Evolutionary conservation across 1,140 invertebrate genomes (phyloP), one percentile per base, ranked within the genome.

Genomic region (Nasonia vitripennis): DNA sequence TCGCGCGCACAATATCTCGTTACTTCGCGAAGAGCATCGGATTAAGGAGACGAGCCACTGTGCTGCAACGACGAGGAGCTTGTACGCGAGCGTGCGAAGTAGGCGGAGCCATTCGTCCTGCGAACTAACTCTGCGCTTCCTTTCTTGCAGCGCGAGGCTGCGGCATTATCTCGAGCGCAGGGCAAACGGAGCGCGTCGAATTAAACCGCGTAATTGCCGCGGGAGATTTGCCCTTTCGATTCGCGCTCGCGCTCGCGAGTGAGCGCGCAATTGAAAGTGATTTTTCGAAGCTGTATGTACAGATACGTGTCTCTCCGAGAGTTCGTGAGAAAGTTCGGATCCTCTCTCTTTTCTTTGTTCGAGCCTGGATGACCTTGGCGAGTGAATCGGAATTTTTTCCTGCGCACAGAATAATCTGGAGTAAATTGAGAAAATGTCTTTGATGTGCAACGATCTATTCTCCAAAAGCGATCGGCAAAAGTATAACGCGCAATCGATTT

Each of bases 121-220:
- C 78, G 67, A 81, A 11, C 81, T 62, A 74, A 73, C 37, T 80
- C 27, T 23, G 5, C 14, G n/a, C 79, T 73, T 51, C 68, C 37
- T 48, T 48, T 62, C 45, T 55, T 71, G 2, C 51, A 10, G 31
- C 11, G 31, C 31, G 20, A 23, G 27, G 37, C 73, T 41, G 73
- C 37, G 27, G 31, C 23, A 34, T 71, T 62, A 62, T 62, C 77
- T 27, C 79, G 4, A n/a, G 41, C 68, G 41, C 23, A n/a, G 51
- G 14, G 51, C 67, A 79, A 73, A 51, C 77, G 77, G 75, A 84
- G 83, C 78, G 71, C 48, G 37, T 80, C 83, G 78, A 81, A 81
- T 85, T 85, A 75, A 81, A 85, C 20, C 84, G 84, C 71, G 84
- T 85, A 85, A 85, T 85, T 85, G 78, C 83, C n/a, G 41, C 67